Percentiles rank a stretch among this genome's conserved stretches.
These are phyloP conservation scores for Artibeus lituratus DNA, from an alignment of 2,797 vertebrate genomes.

Conservation along the genomic window DNA sequence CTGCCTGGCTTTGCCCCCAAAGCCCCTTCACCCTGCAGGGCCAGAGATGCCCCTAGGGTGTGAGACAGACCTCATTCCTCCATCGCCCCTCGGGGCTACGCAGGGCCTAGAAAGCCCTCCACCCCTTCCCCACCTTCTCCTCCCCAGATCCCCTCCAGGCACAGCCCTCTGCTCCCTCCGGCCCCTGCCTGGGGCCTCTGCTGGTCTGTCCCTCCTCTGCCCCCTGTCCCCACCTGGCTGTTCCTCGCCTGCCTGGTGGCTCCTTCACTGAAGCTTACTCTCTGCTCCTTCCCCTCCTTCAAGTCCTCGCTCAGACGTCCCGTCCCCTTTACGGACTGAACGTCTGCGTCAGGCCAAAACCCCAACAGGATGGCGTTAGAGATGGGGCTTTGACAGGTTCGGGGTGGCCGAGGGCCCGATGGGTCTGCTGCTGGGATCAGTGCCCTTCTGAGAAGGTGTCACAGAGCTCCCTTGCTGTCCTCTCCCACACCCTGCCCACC, in stretches of 20 bases:
- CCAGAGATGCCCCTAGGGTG: not conserved
- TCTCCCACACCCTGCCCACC: too few relatives aligned
- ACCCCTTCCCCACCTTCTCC: not conserved
- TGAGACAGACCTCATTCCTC: too few relatives aligned
- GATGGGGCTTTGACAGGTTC: too few relatives aligned
- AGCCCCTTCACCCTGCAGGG: not conserved
- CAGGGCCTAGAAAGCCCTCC: not conserved
- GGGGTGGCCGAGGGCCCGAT: not conserved
- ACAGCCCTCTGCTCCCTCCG: fast-evolving
- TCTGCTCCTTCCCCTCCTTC: not conserved
- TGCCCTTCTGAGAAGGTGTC: not conserved
- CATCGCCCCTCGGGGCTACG: not conserved
- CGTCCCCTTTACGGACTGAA: fast-evolving
- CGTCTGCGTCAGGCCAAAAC: not conserved
- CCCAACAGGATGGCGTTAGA: too few relatives aligned
- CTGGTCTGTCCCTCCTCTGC: not conserved
- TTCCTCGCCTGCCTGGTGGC: too few relatives aligned
- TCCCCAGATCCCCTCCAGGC: fast-evolving
- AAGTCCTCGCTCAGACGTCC: not conserved
- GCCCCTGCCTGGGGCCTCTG: not conserved
- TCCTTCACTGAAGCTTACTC: fast-evolving
- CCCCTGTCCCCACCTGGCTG: too few relatives aligned
- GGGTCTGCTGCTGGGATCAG: fast-evolving
- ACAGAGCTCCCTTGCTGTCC: too few relatives aligned
- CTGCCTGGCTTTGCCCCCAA: not conserved